Evolutionary conservation across 1,140 invertebrate species (phyloP).

Genomic region (Cherax quadricarinatus): DNA sequence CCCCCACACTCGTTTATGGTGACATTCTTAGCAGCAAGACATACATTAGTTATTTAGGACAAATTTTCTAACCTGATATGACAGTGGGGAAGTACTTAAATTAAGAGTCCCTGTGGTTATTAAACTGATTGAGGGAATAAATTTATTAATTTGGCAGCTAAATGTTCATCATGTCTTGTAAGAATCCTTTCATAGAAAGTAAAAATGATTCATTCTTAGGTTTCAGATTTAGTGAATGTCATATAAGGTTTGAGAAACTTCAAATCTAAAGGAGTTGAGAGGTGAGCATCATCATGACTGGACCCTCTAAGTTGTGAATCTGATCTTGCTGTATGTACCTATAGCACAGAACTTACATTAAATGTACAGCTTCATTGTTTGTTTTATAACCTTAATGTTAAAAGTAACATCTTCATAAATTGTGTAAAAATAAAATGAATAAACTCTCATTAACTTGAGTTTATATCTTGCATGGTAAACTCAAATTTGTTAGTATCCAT

Average conservation of each 20-base stretch:
- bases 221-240: conserved; percentile 20
- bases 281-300: conserved; percentile 65
- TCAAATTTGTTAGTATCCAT: no score
- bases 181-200: background rate
- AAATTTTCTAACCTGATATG: conserved; percentile 13
- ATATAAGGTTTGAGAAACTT: conserved; percentile 22
- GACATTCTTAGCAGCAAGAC: background rate
- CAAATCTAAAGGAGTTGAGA: conserved; percentile 52
- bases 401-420: background rate
- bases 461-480: no score
- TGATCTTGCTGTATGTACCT: conserved; percentile 70
- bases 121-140: background rate
- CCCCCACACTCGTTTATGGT: conserved; percentile 45
- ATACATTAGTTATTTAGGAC: background rate
- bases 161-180: background rate
- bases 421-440: background rate
- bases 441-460: no score
- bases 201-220: conserved; percentile 5
- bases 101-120: background rate
- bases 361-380: conserved; percentile 64
- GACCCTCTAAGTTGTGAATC: conserved; percentile 69
- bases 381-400: background rate
- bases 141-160: background rate
- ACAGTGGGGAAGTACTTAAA: background rate
- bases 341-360: conserved; percentile 70